Base-by-base conservation (phyloP, 1,140 invertebrate species). In the Cataglyphis hispanica region DNA sequence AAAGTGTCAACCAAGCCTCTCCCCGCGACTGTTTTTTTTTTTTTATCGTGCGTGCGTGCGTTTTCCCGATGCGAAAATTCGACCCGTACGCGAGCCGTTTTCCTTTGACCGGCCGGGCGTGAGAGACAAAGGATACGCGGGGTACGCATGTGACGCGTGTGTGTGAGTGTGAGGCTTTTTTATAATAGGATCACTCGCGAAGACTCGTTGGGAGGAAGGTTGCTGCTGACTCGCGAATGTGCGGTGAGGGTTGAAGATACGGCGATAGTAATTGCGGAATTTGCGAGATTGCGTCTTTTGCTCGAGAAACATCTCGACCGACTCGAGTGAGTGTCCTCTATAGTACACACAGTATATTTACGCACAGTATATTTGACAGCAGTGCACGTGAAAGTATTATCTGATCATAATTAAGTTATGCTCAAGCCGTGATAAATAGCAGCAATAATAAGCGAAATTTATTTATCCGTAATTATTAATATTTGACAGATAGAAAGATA, bases 241-340 rank as follows among this genome's bases (percentile, higher is more conserved):
- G 76, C 43, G 43, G 22, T 34, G 19, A 37, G 31, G 31, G 2
- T 31, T 19, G 66, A 72, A 76, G 56, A 40, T 25, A 1, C 7
- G 31, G 67, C 56, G 75, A 81, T 75, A 50, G 22, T 76, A 60
- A 74, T 75, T 22, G 85, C 53, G 22, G 16, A 31, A 27, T 34
- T 46, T 6, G 10, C 40, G 27, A 40, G 53, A 31, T n/a, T 74
- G 56, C 16, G 22, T 43, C 4, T 63, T 61, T 75, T 61, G 2
- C 64, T 50, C n/a, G 40, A 56, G 56, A 43, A 64, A 8, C 40
- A n/a, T 16, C 19, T 63, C 53, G n/a, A 56, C 50, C 22, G 40
- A 40, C 16, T 46, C 46, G 58, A 75, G 86, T 87, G 56, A 86
- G 87, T 84, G 67, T 31, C 53, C 25, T 66, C 13, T 61, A 37